These are phyloP conservation scores for Echiichthys vipera DNA, from an alignment of 2,797 vertebrate species.

Conservation along the genomic window DNA sequence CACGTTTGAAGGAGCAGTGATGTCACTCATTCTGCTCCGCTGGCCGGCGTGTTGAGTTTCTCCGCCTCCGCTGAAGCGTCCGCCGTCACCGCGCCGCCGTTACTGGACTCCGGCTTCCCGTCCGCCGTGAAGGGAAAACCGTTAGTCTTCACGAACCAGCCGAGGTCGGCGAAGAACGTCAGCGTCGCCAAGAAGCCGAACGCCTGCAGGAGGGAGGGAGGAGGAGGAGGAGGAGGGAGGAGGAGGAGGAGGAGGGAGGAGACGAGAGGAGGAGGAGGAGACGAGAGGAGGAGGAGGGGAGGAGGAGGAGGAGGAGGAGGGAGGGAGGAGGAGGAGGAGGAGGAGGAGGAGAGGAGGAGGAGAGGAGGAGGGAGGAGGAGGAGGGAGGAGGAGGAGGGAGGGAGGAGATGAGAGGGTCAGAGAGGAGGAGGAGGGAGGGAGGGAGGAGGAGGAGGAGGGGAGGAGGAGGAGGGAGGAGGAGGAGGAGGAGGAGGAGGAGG, in stretches of 20 bases:
- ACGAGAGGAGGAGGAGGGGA: too few relatives aligned
- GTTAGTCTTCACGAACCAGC: fast-evolving
- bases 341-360: background rate
- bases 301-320: background rate
- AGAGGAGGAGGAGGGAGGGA: too few relatives aligned
- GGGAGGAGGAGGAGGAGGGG: background rate
- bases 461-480: fast-evolving
- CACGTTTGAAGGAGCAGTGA: too few relatives aligned
- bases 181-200: conserved; percentile 87
- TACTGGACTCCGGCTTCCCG: background rate
- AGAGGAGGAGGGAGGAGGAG: background rate
- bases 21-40: too few relatives aligned
- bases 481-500: too few relatives aligned
- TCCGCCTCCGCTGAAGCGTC: conserved; percentile 33
- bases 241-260: background rate
- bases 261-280: background rate
- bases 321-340: too few relatives aligned
- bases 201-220: conserved; percentile 67
- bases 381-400: background rate
- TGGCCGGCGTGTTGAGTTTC: conserved; percentile 51
- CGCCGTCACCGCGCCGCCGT: fast-evolving
- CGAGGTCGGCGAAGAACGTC: conserved; percentile 75
- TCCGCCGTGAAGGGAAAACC: conserved; percentile 39
- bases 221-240: too few relatives aligned
- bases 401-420: too few relatives aligned